These are phyloP conservation scores for Panulirus ornatus DNA, from an alignment of 1,140 invertebrate species.

Conservation along the genomic window DNA sequence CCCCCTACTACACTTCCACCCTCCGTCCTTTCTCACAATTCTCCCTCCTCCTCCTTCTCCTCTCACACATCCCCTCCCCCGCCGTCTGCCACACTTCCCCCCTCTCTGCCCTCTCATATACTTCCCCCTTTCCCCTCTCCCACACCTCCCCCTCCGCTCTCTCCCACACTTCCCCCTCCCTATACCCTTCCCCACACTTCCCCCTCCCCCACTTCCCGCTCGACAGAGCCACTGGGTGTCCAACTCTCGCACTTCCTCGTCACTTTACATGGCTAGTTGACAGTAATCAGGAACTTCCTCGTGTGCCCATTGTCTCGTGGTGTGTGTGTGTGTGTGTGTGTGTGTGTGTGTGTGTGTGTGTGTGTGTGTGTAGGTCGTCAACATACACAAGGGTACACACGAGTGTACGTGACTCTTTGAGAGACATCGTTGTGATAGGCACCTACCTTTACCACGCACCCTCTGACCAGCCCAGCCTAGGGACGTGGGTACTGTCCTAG, in stretches of 20 bases:
- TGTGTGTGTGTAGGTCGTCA: constrained; percentile 5
- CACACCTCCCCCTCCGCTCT: background rate
- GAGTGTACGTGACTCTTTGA: too few species aligned
- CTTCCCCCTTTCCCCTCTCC: background rate
- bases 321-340: constrained; percentile 63
- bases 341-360: constrained; percentile 55
- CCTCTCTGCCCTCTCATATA: background rate
- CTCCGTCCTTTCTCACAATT: background rate
- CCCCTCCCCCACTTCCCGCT: constrained; percentile 14
- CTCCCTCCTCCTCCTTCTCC: background rate
- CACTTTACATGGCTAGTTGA: constrained; percentile 67
- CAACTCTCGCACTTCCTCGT: constrained; percentile 57
- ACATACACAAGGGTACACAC: too few species aligned
- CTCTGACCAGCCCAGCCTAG: too few species aligned
- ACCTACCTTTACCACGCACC: too few species aligned
- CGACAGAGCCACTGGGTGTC: constrained; percentile 50
- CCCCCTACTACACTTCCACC: background rate
- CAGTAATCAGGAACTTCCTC: constrained; percentile 70
- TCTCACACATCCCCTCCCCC: background rate
- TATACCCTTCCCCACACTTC: background rate
- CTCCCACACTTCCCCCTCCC: background rate
- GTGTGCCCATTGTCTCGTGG: constrained; percentile 63
- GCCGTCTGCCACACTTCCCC: background rate
- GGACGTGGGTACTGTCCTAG: too few species aligned
- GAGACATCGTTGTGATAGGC: too few species aligned